A percentile compares a stretch with the other conserved stretches of the same genome.
Evolutionary conservation across 2,888 invertebrate species (phyloP).

Genomic region (Machimus rusticus): DNA sequence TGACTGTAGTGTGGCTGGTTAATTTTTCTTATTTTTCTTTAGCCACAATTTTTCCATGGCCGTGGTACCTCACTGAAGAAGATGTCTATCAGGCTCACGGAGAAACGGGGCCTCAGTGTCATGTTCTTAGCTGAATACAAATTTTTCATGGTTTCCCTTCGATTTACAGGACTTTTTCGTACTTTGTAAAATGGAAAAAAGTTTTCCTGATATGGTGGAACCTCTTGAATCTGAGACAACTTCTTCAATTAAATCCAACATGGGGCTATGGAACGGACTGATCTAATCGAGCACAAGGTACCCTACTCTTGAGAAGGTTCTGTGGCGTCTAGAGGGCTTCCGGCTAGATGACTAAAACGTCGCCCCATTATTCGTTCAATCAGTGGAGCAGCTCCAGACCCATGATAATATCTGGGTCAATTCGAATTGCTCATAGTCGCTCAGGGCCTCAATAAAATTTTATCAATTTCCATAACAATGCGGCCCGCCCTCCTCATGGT

Average conservation of each 20-base stretch:
- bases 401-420: neutral
- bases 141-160: constrained; percentile 27
- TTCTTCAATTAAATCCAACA: constrained; percentile 34
- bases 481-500: neutral
- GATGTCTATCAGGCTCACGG: constrained; percentile 23
- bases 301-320: neutral
- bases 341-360: neutral
- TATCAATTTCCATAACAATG: neutral
- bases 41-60: neutral
- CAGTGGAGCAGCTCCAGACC: neutral
- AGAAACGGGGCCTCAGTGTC: neutral
- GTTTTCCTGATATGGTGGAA: neutral
- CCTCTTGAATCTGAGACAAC: neutral
- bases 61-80: neutral
- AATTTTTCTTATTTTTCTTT: constrained; percentile 1
- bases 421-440: neutral
- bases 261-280: neutral
- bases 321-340: neutral
- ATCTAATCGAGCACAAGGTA: neutral
- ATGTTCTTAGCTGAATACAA: constrained; percentile 22
- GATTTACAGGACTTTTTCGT: constrained; percentile 22
- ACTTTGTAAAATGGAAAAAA: neutral
- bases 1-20: neutral
- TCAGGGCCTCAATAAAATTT: neutral
- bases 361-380: neutral